Evolutionary conservation across 1,140 invertebrate genomes (phyloP), one percentile per base, ranked within the genome.

Genomic region (Pristionchus pacificus): DNA sequence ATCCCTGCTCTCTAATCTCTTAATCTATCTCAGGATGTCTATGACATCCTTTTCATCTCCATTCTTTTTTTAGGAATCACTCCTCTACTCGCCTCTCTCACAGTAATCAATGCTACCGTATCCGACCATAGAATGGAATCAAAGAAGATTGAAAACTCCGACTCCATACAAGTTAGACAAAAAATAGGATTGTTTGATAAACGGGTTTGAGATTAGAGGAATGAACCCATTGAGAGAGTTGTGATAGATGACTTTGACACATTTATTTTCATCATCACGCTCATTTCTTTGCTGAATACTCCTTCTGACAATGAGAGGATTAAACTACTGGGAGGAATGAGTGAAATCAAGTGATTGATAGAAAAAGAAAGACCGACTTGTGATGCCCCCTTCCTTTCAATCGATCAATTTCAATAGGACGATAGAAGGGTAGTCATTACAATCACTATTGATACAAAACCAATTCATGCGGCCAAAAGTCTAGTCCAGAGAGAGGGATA

Each of bases 291-390:
- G 91, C 92, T 15, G 93, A 93, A 0, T 86, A 88, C 90, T 60
- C 92, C 92, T 0, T 90, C 95, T n/a, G n/a, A n/a, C n/a, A n/a
- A n/a, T 79, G 93, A 96, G 81, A 85, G 95, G 58, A 89, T 91
- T 0, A 96, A 96, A 84, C 91, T 91, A 0, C 86, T 91, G 32
- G 86, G 93, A 70, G 93, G 95, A 82, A 79, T 88, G n/a, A n/a
- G n/a, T n/a, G n/a, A n/a, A n/a, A n/a, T n/a, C n/a, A n/a, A n/a
- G n/a, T n/a, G n/a, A n/a, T n/a, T n/a, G n/a, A n/a, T n/a, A n/a
- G n/a, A n/a, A n/a, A n/a, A n/a, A n/a, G n/a, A n/a, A n/a, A n/a
- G n/a, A n/a, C n/a, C n/a, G n/a, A n/a, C n/a, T n/a, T n/a, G n/a
- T n/a, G n/a, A n/a, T n/a, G n/a, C n/a, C n/a, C n/a, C n/a, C n/a